These are phyloP conservation scores for Drosophila heteroneura DNA, from an alignment of 2,888 invertebrate genomes.

Conservation along the genomic window DNA sequence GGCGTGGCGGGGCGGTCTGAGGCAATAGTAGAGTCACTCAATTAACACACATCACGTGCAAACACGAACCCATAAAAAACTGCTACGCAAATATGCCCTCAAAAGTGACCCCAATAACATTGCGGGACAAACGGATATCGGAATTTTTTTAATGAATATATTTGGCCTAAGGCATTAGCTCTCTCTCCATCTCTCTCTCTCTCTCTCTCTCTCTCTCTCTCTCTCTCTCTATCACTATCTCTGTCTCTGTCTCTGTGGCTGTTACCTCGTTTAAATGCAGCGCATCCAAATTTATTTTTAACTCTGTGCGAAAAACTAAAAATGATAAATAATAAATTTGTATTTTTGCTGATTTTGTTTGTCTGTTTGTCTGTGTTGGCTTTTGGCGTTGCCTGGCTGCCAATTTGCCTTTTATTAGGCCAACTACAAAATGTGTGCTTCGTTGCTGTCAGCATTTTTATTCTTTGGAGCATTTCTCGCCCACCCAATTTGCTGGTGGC, in stretches of 20 bases:
- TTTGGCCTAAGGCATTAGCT: constrained; percentile 18
- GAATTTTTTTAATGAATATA: constrained; percentile 27
- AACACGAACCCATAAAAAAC: constrained; percentile 14
- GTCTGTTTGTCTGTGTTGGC: constrained; percentile 27
- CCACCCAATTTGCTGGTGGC: constrained; percentile 45
- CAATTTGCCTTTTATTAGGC: constrained; percentile 70
- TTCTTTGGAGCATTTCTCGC: constrained; percentile 35
- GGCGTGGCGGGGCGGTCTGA: not conserved
- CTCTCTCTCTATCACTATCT: not conserved
- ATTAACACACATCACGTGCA: constrained; percentile 60
- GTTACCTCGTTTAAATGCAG: constrained; percentile 40
- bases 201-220: not conserved
- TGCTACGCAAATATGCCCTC: constrained; percentile 4
- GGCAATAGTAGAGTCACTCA: constrained; percentile 27
- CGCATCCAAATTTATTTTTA: constrained; percentile 62
- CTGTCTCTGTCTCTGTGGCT: not conserved
- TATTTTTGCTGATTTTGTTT: constrained; percentile 57
- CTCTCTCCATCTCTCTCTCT: not conserved
- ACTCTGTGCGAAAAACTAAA: constrained; percentile 47
- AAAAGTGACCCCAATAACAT: constrained; percentile 43
- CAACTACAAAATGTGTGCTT: constrained; percentile 57
- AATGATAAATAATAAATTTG: constrained; percentile 67
- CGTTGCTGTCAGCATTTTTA: constrained; percentile 66
- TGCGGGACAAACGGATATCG: constrained; percentile 37
- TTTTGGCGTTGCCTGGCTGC: constrained; percentile 54